phyloP scores from a whole-genome alignment of 2,888 invertebrate species.

The Phortica magna region DNA sequence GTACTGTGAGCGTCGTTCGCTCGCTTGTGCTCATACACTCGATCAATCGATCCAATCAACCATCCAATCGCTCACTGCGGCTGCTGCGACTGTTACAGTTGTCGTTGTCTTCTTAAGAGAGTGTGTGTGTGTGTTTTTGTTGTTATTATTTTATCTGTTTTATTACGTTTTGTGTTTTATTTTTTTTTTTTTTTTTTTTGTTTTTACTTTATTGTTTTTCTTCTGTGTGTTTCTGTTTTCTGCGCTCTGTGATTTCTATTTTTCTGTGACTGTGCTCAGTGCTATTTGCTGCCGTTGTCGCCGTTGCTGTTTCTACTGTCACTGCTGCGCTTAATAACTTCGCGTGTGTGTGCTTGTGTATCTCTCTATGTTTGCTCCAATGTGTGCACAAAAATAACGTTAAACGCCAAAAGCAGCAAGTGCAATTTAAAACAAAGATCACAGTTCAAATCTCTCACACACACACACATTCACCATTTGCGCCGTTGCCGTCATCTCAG shows the following conservation, averaged over 20 bases:
- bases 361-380: background rate
- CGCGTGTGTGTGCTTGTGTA: constrained; percentile 18
- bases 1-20: background rate
- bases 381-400: background rate
- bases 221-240: too few species aligned
- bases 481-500: too few species aligned
- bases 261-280: background rate
- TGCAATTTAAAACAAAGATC: constrained; percentile 20
- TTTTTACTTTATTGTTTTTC: constrained; percentile 31
- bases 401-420: constrained; percentile 9
- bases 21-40: background rate
- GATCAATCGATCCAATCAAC: background rate
- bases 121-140: constrained; percentile 43
- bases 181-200: constrained; percentile 50
- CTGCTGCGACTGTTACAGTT: constrained; percentile 46
- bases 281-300: background rate
- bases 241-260: too few species aligned
- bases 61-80: background rate
- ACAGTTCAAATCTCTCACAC: background rate
- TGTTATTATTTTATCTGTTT: constrained; percentile 46
- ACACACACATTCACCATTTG: background rate
- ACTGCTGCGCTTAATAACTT: background rate
- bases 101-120: background rate
- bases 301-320: background rate
- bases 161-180: constrained; percentile 39